phyloP scores from a whole-genome alignment of 2,888 invertebrate species.

The Drosophila yooni region DNA sequence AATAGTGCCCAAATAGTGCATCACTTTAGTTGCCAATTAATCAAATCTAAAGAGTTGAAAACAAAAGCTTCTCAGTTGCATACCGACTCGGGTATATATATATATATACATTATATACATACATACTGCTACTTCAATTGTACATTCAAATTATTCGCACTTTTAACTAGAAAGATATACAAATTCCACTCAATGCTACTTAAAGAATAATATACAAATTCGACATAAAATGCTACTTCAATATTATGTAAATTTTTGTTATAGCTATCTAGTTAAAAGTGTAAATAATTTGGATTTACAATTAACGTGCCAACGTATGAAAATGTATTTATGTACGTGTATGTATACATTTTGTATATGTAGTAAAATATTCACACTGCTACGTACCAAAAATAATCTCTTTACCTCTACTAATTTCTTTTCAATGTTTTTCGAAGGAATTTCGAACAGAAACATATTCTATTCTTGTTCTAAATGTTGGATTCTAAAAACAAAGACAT shows the following conservation, averaged over 20 bases:
- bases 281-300: background rate
- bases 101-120: background rate
- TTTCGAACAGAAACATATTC: background rate
- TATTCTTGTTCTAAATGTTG: background rate
- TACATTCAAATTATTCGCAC: background rate
- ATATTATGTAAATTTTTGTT: background rate
- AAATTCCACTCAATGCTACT: background rate
- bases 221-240: background rate
- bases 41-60: background rate
- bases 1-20: conserved; percentile 13
- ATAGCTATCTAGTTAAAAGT: background rate
- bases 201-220: too few relatives aligned
- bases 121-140: background rate
- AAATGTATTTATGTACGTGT: background rate
- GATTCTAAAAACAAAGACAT: background rate
- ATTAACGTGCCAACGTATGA: background rate
- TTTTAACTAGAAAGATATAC: background rate
- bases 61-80: conserved; percentile 3
- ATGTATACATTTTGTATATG: background rate
- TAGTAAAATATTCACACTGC: background rate
- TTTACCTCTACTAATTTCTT: background rate
- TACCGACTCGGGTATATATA: background rate
- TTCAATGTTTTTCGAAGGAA: background rate
- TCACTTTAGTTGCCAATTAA: conserved; percentile 19
- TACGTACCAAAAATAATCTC: background rate